Conservation (phyloP, 2,888 invertebrate genomes). For the Limulus polyphemus region DNA sequence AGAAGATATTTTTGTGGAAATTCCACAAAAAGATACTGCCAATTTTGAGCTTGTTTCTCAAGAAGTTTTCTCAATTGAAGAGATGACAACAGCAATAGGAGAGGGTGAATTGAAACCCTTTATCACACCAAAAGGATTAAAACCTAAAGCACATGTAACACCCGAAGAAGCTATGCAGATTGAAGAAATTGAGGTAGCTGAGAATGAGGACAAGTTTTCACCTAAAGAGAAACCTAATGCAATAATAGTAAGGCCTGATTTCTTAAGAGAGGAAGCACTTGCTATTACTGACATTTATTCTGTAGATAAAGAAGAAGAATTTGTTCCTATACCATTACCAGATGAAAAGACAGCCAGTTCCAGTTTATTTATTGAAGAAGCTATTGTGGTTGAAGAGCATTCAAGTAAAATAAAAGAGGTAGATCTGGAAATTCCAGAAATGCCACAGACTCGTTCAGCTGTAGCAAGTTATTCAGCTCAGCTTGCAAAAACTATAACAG, state of each 20-base stretch:
- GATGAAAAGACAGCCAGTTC: slow-evolving; percentile 7
- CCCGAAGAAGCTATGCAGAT: slow-evolving; percentile 16
- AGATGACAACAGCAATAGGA: slow-evolving; percentile 26
- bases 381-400: no score
- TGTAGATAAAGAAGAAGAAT: slow-evolving; percentile 19
- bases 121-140: slow-evolving; percentile 32
- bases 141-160: slow-evolving; percentile 10
- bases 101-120: background rate
- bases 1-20: slow-evolving; percentile 14
- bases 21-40: background rate
- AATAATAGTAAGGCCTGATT: slow-evolving; percentile 7
- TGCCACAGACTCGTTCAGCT: slow-evolving; percentile 5
- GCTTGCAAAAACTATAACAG: slow-evolving; percentile 17
- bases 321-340: slow-evolving; percentile 12
- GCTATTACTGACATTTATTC: slow-evolving; percentile 15
- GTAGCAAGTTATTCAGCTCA: slow-evolving; percentile 11
- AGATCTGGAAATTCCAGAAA: background rate
- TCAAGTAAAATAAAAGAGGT: no score
- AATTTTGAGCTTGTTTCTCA: slow-evolving; percentile 1
- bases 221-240: slow-evolving; percentile 3
- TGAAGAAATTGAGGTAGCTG: slow-evolving; percentile 14
- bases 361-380: background rate
- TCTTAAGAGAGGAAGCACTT: slow-evolving; percentile 17
- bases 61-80: slow-evolving; percentile 13
- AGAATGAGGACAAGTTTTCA: slow-evolving; percentile 18